These are phyloP conservation scores for Heterohyrax brucei DNA, from an alignment of 2,797 vertebrate species.

Conservation along the genomic window DNA sequence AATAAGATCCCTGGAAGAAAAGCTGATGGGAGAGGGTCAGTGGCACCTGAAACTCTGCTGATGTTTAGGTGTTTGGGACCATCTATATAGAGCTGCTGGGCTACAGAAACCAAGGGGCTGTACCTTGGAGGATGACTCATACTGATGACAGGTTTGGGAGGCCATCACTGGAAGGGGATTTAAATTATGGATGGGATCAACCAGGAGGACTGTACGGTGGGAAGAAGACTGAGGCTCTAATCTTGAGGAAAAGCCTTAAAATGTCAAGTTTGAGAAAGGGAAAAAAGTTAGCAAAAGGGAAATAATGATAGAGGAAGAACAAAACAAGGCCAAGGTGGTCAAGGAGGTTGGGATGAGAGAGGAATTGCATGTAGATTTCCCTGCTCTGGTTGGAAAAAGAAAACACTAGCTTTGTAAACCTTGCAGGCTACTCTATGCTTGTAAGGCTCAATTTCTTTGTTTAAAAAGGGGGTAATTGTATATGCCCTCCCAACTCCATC, in stretches of 20 bases:
- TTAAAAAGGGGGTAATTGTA: background rate
- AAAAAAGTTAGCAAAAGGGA: background rate
- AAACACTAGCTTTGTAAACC: background rate
- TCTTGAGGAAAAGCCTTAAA: fast-evolving
- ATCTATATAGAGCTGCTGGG: background rate
- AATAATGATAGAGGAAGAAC: background rate
- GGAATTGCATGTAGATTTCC: background rate
- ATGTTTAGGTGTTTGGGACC: background rate
- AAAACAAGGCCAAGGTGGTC: background rate
- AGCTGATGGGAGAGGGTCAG: background rate
- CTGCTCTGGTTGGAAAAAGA: fast-evolving
- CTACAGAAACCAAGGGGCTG: background rate
- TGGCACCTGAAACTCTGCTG: background rate
- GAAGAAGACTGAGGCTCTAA: background rate
- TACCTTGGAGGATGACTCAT: fast-evolving
- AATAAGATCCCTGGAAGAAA: background rate
- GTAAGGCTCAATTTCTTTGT: background rate
- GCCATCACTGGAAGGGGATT: background rate
- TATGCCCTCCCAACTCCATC: background rate
- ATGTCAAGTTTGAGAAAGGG: background rate
- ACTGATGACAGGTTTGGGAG: no score
- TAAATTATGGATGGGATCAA: background rate
- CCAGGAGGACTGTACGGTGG: background rate
- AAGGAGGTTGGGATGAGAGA: background rate
- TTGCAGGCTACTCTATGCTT: no score